These are phyloP conservation scores for Elymnias hypermnestra DNA, from an alignment of 1,140 invertebrate species.

Conservation along the genomic window DNA sequence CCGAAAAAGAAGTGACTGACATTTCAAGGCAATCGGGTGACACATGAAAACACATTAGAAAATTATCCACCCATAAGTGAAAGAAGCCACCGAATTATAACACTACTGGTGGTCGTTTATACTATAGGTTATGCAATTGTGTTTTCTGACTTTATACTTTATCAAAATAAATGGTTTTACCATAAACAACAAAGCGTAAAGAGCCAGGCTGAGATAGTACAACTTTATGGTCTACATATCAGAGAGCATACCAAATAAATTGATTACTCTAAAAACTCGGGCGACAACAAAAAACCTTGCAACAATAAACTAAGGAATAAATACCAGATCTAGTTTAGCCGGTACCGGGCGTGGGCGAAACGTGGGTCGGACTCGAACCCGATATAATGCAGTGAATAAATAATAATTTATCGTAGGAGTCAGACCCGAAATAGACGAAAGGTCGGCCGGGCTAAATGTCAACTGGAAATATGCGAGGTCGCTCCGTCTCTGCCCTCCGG, in stretches of 20 bases:
- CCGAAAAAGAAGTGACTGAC: too few relatives aligned
- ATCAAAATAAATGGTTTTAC: too few relatives aligned
- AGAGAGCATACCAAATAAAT: constrained; percentile 25
- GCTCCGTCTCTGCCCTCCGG: constrained; percentile 35
- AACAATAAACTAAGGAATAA: constrained; percentile 44
- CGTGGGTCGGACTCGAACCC: constrained; percentile 38
- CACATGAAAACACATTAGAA: too few relatives aligned
- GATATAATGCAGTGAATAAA: constrained; percentile 54
- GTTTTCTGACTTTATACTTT: too few relatives aligned
- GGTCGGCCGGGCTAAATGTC: constrained; percentile 62
- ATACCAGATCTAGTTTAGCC: constrained; percentile 54
- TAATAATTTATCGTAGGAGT: constrained; percentile 60
- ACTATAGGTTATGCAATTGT: too few relatives aligned
- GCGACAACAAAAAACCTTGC: constrained; percentile 34
- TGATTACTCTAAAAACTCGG: constrained; percentile 34
- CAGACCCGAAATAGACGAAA: constrained; percentile 47
- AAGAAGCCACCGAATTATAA: too few relatives aligned
- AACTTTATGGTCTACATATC: constrained; percentile 1
- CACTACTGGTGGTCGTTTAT: too few relatives aligned
- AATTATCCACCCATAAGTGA: too few relatives aligned
- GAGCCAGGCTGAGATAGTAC: constrained; percentile 1
- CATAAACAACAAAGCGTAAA: constrained; percentile 6
- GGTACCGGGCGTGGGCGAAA: constrained; percentile 38
- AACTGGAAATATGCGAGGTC: constrained; percentile 50
- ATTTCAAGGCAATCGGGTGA: too few relatives aligned